Base-by-base conservation (phyloP, 2,797 vertebrate species). In the Brotogeris chrysoptera region DNA sequence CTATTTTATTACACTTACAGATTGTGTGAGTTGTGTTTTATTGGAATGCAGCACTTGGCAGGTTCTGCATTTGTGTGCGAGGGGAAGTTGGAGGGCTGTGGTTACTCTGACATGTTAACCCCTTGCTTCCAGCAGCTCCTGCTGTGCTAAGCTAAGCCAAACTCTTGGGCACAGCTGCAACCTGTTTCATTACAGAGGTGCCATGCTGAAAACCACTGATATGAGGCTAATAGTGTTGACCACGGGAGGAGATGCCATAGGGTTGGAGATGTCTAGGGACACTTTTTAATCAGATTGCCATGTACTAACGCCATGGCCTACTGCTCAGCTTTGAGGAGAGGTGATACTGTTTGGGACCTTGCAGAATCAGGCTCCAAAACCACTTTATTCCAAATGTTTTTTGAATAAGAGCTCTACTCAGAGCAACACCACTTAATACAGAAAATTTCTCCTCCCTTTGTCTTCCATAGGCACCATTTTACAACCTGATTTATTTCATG, bases 1-100 rank as follows among this genome's bases (percentile, higher is more conserved):
- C 95, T 96, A 81, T 96, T 97, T 96, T 95, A 96, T 93, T 96
- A 92, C 86, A 28, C 92, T 91, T 81, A 84, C 85, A 95, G 95
- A 95, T 94, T 39, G 91, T 81, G 90, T 55, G 94, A 93, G 82
- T 91, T 84, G 90, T 4, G 1, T 94, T 96, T 97, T 96, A 96
- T 93, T 94, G 92, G 93, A 93, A 94, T 6, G 6, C 18, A 47
- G 87, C 69, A 52, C 92, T 97, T 96, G 93, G 95, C 95, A 95
- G 77, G 74, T 90, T 92, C 92, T 81, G 82, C 44, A 0, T 84
- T 93, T 96, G 95, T 82, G 95, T 94, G 77, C 68, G 47, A 92
- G 78, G 88, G 66, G 85, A 92, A 76, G 55, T 6, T 44, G 83
- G 44, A 94, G 85, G 91, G 80, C 66, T 93, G 89, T 60, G 82